Base-by-base conservation (phyloP, 2,113 vertebrate genomes). In the Lagenorhynchus albirostris region DNA sequence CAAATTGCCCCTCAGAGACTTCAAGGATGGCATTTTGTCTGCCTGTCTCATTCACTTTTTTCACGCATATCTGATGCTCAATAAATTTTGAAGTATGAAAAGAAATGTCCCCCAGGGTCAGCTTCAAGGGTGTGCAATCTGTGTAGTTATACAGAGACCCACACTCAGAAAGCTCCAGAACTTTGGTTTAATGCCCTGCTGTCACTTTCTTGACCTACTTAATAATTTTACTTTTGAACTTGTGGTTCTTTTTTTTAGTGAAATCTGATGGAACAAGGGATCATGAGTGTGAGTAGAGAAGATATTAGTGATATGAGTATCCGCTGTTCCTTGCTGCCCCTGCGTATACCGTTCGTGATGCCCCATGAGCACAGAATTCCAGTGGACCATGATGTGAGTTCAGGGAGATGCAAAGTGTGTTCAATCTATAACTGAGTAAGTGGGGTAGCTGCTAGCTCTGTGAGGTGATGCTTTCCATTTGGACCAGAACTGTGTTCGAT, bases 201-300 rank as follows among this genome's bases (percentile, higher is more conserved):
- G 5, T 58, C 29, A 88, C 31, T 84, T 83, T 70, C 83, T 85
- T 80, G 36, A 95, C 62, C 86, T 84, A 88, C 74, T 88, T 81
- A 65, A 73, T 47, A 36, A 93, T 67, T 84, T 96, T 90, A 65
- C 55, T 44, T 90, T 88, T 83, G 65, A 80, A 92, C 63, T 67
- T 91, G 53, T 60, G 80, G 80, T 55, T 55, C 55, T 12, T 38
- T 38, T 38, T 65, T 21, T 84, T 88, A 58, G 44, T 76, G 41
- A 94, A 71, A 50, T 38, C 71, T 85, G n/a, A 77, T 79, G 47
- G 47, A 80, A 65, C 14, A 33, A 65, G 65, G 17, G 65, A 85
- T 6, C 33, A 44, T 50, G 31, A 18, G 13, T 2, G 11, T 77
- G 60, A 76, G 25, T 15, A 38, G 10, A 80, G 58, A 50, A 71